Percentiles rank a stretch among this genome's conserved stretches.
Conservation (phyloP, 2,797 vertebrate species). For the Pangasius mekongensis region DNA sequence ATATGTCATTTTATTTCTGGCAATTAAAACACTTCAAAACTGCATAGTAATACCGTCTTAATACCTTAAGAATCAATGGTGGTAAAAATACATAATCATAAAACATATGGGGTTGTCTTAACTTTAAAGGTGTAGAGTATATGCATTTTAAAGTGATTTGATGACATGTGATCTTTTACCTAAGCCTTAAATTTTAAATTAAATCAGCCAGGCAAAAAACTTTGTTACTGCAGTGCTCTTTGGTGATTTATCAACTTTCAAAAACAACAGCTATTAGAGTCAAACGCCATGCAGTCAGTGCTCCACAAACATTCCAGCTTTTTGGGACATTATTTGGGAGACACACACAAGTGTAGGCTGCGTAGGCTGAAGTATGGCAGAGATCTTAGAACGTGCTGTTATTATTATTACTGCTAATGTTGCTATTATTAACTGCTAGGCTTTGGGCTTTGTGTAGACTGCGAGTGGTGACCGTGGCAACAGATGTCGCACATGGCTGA, state of each 20-base stretch:
- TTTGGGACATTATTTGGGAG: not conserved
- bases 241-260: not conserved
- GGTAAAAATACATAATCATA: not conserved
- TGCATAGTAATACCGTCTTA: not conserved
- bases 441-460: conserved; percentile 51
- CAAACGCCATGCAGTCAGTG: not conserved
- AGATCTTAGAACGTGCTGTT: conserved; percentile 6
- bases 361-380: conserved; percentile 5
- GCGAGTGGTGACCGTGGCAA: conserved; percentile 58
- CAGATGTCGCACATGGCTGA: conserved; percentile 57
- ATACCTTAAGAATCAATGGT: not conserved
- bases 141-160: not conserved
- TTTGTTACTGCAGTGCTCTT: not conserved
- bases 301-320: not conserved
- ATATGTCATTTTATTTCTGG: not conserved
- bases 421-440: conserved; percentile 52
- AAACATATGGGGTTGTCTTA: not conserved
- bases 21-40: not conserved
- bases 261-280: not conserved
- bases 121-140: not conserved
- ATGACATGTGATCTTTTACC: not conserved
- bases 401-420: conserved; percentile 43
- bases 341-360: not conserved
- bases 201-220: not conserved
- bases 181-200: not conserved